Conservation (phyloP, 2,888 invertebrate genomes). For the Cheilosia pagana region DNA sequence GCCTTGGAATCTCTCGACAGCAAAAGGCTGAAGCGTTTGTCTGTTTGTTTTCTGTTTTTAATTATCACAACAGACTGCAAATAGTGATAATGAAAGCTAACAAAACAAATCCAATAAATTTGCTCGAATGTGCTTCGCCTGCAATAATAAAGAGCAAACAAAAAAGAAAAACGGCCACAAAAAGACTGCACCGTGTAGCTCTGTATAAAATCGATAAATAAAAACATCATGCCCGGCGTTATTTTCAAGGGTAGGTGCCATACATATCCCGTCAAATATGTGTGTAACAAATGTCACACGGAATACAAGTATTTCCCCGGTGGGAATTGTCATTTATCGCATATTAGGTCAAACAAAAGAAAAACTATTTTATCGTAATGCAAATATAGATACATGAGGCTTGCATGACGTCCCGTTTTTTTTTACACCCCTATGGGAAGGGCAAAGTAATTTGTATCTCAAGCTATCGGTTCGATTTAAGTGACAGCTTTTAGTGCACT, state of each 20-base stretch:
- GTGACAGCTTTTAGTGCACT: not conserved
- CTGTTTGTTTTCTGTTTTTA: too few relatives aligned
- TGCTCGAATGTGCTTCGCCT: too few relatives aligned
- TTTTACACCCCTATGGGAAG: not conserved
- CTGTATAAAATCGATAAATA: not conserved
- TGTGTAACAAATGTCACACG: conserved; percentile 1
- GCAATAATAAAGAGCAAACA: not conserved
- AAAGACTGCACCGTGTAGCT: not conserved
- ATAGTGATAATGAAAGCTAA: too few relatives aligned
- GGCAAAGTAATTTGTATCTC: not conserved
- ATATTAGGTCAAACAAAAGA: not conserved
- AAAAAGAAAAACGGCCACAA: not conserved
- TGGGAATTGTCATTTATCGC: not conserved
- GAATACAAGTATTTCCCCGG: not conserved
- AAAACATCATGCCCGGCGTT: conserved; percentile 6
- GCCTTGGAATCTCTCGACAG: too few relatives aligned
- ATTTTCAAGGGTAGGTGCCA: conserved; percentile 1
- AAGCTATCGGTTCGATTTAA: not conserved
- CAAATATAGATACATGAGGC: not conserved
- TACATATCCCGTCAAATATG: not conserved
- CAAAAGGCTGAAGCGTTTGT: too few relatives aligned
- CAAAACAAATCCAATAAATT: too few relatives aligned
- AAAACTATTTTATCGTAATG: not conserved
- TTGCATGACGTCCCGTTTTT: too few relatives aligned
- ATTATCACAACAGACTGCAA: too few relatives aligned